Percentiles rank a stretch among this genome's conserved stretches.
phyloP scores from a whole-genome alignment of 2,797 vertebrate genomes.

The Gorsachius magnificus region DNA sequence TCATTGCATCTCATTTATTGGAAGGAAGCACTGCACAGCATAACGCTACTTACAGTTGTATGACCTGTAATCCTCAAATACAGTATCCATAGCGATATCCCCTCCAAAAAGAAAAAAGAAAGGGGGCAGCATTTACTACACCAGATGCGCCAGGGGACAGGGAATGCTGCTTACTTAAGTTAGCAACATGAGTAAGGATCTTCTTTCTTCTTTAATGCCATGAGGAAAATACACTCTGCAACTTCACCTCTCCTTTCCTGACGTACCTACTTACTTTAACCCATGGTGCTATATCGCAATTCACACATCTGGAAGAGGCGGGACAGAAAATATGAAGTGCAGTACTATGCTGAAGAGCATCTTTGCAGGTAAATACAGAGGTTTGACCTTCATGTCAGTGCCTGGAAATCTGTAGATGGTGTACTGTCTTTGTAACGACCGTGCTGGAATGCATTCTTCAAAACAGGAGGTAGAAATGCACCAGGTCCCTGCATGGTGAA shows the following conservation, averaged over 20 bases:
- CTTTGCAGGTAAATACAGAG: neutral
- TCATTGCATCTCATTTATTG: neutral
- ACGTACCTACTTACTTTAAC: neutral
- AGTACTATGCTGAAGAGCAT: neutral
- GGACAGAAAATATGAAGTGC: neutral
- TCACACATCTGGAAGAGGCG: neutral
- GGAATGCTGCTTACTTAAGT: neutral
- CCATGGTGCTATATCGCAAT: neutral
- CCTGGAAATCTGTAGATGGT: neutral
- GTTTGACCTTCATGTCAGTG: neutral
- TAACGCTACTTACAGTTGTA: neutral
- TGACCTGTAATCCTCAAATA: neutral
- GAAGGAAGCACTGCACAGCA: neutral
- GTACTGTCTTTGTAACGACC: neutral
- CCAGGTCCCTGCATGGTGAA: neutral
- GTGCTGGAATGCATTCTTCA: neutral
- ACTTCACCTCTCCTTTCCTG: neutral
- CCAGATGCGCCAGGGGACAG: accelerated
- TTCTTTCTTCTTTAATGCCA: neutral
- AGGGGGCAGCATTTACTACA: neutral
- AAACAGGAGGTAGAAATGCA: neutral
- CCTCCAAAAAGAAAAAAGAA: neutral
- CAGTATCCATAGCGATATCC: neutral
- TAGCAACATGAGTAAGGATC: neutral
- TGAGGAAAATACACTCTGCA: neutral